Evolutionary conservation across 2,888 invertebrate species (phyloP).

Genomic region (Polyploca ridens): DNA sequence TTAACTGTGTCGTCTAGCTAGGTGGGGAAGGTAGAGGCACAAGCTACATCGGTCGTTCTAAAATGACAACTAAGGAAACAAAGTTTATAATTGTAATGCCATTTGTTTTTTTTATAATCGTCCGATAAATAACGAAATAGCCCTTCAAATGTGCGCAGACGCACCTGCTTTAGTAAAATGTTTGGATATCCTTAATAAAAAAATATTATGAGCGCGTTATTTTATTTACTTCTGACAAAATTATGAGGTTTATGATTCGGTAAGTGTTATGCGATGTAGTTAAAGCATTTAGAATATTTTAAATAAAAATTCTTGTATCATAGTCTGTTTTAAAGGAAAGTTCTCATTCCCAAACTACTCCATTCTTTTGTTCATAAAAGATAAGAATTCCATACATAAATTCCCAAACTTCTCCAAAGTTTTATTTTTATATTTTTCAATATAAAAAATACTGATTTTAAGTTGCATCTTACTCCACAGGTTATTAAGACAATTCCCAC

Average conservation of each 20-base stretch:
- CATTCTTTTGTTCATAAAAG: no score
- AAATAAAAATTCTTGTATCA: no score
- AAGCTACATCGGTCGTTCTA: constrained; percentile 26
- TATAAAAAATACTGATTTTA: no score
- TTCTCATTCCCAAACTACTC: no score
- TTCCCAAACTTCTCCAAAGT: no score
- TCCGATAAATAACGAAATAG: constrained; percentile 59
- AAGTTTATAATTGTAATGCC: constrained; percentile 69
- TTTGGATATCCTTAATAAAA: constrained; percentile 59
- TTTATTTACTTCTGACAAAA: constrained; percentile 48
- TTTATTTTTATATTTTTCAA: no score
- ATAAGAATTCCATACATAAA: no score
- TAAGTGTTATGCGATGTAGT: constrained; percentile 4
- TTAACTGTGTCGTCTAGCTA: constrained; percentile 38
- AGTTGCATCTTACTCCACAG: no score
- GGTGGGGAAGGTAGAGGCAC: constrained; percentile 30
- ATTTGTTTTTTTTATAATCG: constrained; percentile 69
- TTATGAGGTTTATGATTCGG: constrained; percentile 20
- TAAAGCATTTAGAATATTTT: background rate
- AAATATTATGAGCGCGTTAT: constrained; percentile 30
- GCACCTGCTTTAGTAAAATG: constrained; percentile 75
- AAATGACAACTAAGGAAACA: constrained; percentile 60
- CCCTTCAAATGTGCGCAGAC: constrained; percentile 55
- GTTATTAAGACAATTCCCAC: no score
- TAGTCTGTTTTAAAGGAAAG: background rate